A percentile compares a stretch with the other conserved stretches of the same genome.
Evolutionary conservation across 2,797 vertebrate genomes (phyloP).

Genomic region (Benthosema pterotum): DNA sequence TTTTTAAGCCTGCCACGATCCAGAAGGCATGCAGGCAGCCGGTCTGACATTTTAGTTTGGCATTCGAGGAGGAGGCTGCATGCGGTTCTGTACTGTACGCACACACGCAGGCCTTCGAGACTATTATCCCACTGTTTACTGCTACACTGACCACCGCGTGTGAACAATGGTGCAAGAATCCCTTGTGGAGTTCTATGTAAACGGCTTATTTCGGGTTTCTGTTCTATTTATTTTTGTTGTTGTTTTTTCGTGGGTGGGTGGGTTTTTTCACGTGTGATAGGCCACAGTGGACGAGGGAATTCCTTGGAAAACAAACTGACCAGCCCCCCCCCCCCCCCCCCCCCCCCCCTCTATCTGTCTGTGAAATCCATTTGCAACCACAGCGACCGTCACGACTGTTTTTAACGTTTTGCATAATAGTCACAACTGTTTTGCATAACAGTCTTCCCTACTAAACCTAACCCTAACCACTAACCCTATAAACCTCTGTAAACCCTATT

Average conservation of each 20-base stretch:
- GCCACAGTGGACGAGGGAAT: constrained; percentile 21
- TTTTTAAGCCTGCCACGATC: constrained; percentile 53
- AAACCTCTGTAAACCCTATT: too few relatives aligned
- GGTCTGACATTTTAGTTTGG: constrained; percentile 68
- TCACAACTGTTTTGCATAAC: too few relatives aligned
- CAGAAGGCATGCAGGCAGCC: constrained; percentile 57
- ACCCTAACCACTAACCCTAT: too few relatives aligned
- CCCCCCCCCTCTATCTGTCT: too few relatives aligned
- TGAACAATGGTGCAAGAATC: constrained; percentile 53
- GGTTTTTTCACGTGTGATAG: constrained; percentile 26
- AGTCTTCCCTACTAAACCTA: too few relatives aligned
- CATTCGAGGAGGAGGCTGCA: constrained; percentile 53
- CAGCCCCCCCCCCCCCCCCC: too few relatives aligned
- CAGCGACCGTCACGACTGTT: too few relatives aligned
- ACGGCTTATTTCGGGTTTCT: constrained; percentile 48
- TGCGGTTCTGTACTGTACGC: constrained; percentile 39
- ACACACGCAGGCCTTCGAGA: constrained; percentile 52
- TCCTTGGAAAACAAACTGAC: constrained; percentile 18
- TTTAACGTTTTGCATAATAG: too few relatives aligned
- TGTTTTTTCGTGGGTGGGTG: constrained; percentile 35
- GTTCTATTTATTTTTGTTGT: too few relatives aligned
- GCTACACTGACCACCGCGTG: constrained; percentile 65
- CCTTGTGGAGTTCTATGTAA: constrained; percentile 43
- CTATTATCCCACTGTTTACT: constrained; percentile 69
- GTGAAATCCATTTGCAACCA: too few relatives aligned